These are phyloP conservation scores for Eublepharis macularius DNA, from an alignment of 2,113 vertebrate species.

Conservation along the genomic window DNA sequence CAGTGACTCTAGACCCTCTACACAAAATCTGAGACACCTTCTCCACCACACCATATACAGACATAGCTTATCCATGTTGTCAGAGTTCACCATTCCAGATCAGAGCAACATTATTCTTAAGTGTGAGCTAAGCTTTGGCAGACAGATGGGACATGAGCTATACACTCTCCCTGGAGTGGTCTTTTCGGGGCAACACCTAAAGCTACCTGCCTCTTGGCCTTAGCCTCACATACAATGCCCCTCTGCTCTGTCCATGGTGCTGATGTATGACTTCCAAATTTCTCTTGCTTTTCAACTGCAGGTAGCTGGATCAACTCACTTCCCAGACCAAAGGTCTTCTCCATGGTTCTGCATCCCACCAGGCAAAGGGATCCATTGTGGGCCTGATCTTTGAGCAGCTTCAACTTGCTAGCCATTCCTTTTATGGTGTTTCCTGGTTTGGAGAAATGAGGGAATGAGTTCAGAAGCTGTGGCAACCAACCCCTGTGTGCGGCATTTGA, in stretches of 20 bases:
- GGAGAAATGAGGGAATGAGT: neutral
- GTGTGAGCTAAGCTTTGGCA: too few species aligned
- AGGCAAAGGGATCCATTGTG: neutral
- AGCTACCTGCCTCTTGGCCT: neutral
- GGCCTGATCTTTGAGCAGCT: neutral
- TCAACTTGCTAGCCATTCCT: neutral
- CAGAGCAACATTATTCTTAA: too few species aligned
- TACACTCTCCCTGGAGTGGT: too few species aligned
- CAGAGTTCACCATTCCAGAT: too few species aligned
- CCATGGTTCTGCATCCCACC: neutral
- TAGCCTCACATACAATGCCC: neutral
- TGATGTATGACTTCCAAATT: neutral
- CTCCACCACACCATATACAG: too few species aligned
- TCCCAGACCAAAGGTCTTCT: neutral
- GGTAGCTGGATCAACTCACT: neutral
- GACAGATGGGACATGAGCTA: too few species aligned
- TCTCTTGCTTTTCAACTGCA: neutral
- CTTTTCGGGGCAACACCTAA: neutral
- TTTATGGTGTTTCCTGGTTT: neutral
- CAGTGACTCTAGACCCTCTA: too few species aligned
- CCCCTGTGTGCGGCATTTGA: neutral
- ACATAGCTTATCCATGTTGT: too few species aligned
- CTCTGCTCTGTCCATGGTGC: constrained; percentile 11
- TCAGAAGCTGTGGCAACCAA: neutral
- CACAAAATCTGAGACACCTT: too few species aligned